Evolutionary conservation across 2,113 vertebrate species (phyloP), one percentile per base, ranked within the genome.

Genomic region (Numida meleagris): DNA sequence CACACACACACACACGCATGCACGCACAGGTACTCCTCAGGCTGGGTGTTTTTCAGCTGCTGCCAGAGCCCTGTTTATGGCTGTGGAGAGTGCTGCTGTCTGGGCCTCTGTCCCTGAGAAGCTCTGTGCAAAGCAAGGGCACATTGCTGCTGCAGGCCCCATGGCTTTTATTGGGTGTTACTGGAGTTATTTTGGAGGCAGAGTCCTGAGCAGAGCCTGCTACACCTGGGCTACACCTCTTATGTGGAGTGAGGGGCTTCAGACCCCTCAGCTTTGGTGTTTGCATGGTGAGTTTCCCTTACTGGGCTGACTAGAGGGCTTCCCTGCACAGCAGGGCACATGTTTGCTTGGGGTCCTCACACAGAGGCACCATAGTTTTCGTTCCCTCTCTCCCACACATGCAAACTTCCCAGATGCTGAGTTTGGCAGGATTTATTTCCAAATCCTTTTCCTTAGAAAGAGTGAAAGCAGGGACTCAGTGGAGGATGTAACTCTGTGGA

Each of bases 371-470:
- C 63, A 81, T 51, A 62, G 53, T 90, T 92, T 68, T 90, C 66
- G 46, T 75, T 96, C 58, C 70, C 59, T 14, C 77, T 80, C n/a
- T 80, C 18, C 67, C 43, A 45, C 0, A 0, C 2, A 3, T 82
- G 53, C 31, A 50, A 75, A 85, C 29, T 68, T 82, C 13, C 4
- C 46, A 70, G 67, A 81, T 8, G 14, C 82, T 81, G 83, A 82
- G 45, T 40, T 36, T 67, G 59, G 72, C 48, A 83, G 51, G 67
- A 77, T 93, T 90, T 8, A 2, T 66, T 83, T 87, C 76, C 63
- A 86, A 95, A 88, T 65, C 62, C 40, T n/a, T 87, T 63, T 89
- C 80, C 87, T 89, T 71, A 57, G 31, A 79, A 90, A 94, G 45
- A 91, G 58, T 50, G 61, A 66, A 76, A 75, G 59, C 72, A 42